Evolutionary conservation across 2,888 invertebrate genomes (phyloP).

Genomic region (Cerceris rybyensis): DNA sequence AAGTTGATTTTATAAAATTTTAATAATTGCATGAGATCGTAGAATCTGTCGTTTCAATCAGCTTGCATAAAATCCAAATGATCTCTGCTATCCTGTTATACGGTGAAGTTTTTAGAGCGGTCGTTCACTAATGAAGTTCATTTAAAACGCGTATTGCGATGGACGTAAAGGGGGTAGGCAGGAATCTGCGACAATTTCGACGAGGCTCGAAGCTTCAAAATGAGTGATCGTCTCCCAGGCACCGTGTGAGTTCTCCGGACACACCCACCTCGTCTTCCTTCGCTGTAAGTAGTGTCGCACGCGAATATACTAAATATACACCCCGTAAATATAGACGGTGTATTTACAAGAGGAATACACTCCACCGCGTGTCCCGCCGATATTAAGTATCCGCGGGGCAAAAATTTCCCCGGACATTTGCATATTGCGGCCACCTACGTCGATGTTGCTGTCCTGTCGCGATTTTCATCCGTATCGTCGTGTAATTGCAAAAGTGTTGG

Average conservation of each 20-base stretch:
- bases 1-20: too few species aligned
- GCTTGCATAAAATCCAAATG: neutral
- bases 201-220: slow-evolving; percentile 73
- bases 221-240: slow-evolving; percentile 76
- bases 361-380: slow-evolving; percentile 41
- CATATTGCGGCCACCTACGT: slow-evolving; percentile 41
- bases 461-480: neutral
- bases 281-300: slow-evolving; percentile 76
- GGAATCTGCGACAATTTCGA: slow-evolving; percentile 63
- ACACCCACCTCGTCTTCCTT: slow-evolving; percentile 78
- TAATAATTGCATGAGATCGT: too few species aligned
- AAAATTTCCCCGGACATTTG: slow-evolving; percentile 30
- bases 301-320: slow-evolving; percentile 77
- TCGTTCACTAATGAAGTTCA: slow-evolving; percentile 43
- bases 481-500: neutral
- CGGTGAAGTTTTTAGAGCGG: neutral
- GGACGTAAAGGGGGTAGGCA: slow-evolving; percentile 50
- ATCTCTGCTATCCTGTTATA: neutral
- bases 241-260: slow-evolving; percentile 72
- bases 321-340: slow-evolving; percentile 80
- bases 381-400: slow-evolving; percentile 38
- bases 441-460: neutral
- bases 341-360: slow-evolving; percentile 79
- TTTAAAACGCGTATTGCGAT: slow-evolving; percentile 31
- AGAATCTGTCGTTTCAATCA: too few species aligned